Base-by-base conservation (phyloP, 2,113 vertebrate genomes). In the Micronycteris hirsuta region DNA sequence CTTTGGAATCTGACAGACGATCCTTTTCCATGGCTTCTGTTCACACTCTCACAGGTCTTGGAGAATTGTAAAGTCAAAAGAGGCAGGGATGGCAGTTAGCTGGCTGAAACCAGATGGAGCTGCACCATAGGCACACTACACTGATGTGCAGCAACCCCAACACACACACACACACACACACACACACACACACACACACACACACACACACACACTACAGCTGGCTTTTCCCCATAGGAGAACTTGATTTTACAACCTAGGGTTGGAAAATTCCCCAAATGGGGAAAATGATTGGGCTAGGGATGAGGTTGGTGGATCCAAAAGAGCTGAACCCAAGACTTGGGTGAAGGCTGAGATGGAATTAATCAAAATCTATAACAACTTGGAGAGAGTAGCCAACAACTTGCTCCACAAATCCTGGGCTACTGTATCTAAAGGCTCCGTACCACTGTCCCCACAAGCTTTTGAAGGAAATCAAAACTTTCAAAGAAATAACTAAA, bases 21-120 rank as follows among this genome's bases (percentile, higher is more conserved):
- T 87, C 70, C 52, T 93, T 49, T 97, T 93, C 90, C 1, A 3
- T 92, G 89, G 86, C 78, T 97, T 95, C 94, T 97, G 70, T 94
- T 97, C 86, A 94, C 87, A 96, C 74, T 95, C 84, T 92, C 65
- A 80, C 20, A 68, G 41, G 87, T 71, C 80, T 91, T 92, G 33
- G 16, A 65, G 71, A 65, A 93, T 41, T 95, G 22, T 82, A 96
- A 97, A 95, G 36, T 97, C 58, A 86, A 85, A 96, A 93, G 31
- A 94, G 85, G 26, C 58, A 84, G 38, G 38, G 24, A 91, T 7
- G 92, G 19, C 43, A 81, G 31, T 82, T 84, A 93, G 80, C 58
- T 84, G 73, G 6, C 71, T n/a, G 20, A 96, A 94, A 87, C 38
- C 52, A 83, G 97, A 92, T 41, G 90, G 38, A 7, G 54, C 54